Evolutionary conservation across 2,888 invertebrate species (phyloP), one percentile per base, ranked within the genome.

Genomic region (Plagodis dolabraria): DNA sequence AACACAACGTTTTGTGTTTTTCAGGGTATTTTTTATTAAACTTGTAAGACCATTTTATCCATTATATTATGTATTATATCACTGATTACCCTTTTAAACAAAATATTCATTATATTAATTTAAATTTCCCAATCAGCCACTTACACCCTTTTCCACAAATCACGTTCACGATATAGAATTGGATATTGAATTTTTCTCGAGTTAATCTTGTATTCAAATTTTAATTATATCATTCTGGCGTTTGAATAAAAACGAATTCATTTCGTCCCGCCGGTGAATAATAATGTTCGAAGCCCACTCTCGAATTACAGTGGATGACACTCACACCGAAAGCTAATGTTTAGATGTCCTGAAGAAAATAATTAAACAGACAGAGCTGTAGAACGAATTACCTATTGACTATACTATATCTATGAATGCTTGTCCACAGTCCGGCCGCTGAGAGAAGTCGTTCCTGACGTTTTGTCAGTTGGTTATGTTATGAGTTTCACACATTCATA

Each of bases 171-270:
- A 74, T 38, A 71, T 68, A 64, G 73, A 80, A 84, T 83, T 82
- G 75, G 77, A 82, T 85, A 86, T 86, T 80, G 83, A 83, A 83
- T 84, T 89, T 88, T 87, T 89, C 82, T 85, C 81, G 75, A 85
- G 83, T 82, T 89, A 89, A 90, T 91, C 87, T 90, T 87, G 85
- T 88, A 91, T 92, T 91, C 87, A 91, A 89, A 91, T 91, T 92
- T 89, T 89, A 90, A 91, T 91, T 90, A 89, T 87, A 88, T 91
- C 86, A 89, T 89, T 89, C 87, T 80, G 85, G 83, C 80, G 84
- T 91, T 90, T 89, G 89, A 89, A 91, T 91, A 88, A 91, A 90
- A 91, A 88, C 86, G 88, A 86, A 89, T 89, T 89, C 83, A 88
- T 89, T 89, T 83, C 72, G 79, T 73, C 75, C 40, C 79, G 85